A percentile compares a stretch with the other conserved stretches of the same genome.
Conservation (phyloP, 2,113 vertebrate genomes). For the Opisthocomus hoazin region DNA sequence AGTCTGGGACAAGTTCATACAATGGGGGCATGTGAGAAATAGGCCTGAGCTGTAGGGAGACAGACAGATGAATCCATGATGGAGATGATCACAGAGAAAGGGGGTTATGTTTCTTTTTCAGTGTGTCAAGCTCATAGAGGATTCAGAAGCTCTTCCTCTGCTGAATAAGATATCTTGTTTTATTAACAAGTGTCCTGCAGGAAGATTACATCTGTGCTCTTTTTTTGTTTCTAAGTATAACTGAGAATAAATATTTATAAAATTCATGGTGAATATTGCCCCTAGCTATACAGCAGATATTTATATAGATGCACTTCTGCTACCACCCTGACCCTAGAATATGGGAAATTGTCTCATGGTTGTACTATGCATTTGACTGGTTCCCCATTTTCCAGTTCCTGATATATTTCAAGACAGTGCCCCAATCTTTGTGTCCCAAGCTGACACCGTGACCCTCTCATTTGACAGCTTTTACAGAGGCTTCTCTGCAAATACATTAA, state of each 20-base stretch:
- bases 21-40: neutral
- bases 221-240: neutral
- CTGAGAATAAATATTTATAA: neutral
- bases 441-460: neutral
- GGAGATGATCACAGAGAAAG: too few species aligned
- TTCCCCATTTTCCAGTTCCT: neutral
- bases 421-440: neutral
- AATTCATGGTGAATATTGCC: neutral
- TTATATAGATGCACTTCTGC: accelerated
- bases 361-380: neutral
- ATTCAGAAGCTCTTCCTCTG: neutral
- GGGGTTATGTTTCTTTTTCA: neutral
- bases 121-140: neutral
- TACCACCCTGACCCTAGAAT: neutral
- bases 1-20: neutral
- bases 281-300: neutral
- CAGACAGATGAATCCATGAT: neutral
- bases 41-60: neutral
- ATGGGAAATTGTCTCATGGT: neutral
- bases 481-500: neutral
- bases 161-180: neutral
- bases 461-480: neutral
- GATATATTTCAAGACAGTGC: neutral
- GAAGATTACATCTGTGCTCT: neutral
- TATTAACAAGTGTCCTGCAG: neutral